A percentile compares a stretch with the other conserved stretches of the same genome.
These are phyloP conservation scores for Pyrocephalus nanus DNA, from an alignment of 2,797 vertebrate genomes.

Conservation along the genomic window DNA sequence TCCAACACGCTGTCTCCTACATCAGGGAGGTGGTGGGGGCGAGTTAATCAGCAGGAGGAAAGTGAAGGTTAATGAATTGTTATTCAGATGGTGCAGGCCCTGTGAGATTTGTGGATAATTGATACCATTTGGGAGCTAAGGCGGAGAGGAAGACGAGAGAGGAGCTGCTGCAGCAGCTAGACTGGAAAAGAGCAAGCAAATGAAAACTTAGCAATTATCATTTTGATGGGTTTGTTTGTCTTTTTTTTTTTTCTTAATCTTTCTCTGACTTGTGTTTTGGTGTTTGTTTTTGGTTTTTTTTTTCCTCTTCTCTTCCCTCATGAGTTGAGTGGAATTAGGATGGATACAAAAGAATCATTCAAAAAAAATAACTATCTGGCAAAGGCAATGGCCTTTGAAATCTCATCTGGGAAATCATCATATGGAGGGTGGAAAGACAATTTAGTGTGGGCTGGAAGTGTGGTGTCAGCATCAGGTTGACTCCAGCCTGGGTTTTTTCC, in stretches of 20 bases:
- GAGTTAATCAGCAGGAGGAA: conserved; percentile 72
- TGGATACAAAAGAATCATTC: not conserved
- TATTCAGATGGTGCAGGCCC: conserved; percentile 73
- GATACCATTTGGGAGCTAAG: conserved; percentile 72
- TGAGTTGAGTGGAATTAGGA: not conserved
- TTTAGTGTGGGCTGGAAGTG: not conserved
- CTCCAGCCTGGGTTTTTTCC: not conserved
- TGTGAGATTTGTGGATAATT: conserved; percentile 75
- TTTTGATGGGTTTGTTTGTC: conserved; percentile 51
- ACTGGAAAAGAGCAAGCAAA: conserved; percentile 65
- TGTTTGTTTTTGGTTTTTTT: not conserved
- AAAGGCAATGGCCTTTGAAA: conserved; percentile 8
- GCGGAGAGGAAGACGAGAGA: conserved; percentile 48
- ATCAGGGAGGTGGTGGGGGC: conserved; percentile 48
- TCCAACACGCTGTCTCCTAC: conserved; percentile 48
- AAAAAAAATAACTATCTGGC: not conserved
- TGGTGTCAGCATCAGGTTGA: not conserved
- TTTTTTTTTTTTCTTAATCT: not conserved
- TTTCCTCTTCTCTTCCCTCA: not conserved
- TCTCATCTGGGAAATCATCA: not conserved
- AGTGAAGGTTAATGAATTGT: conserved; percentile 77
- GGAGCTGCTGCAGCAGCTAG: conserved; percentile 34
- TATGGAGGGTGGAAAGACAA: not conserved
- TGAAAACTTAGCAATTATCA: conserved; percentile 74
- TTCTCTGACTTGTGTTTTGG: not conserved